Evolutionary conservation across 2,888 invertebrate genomes (phyloP).

Genomic region (Lamproptera curius): DNA sequence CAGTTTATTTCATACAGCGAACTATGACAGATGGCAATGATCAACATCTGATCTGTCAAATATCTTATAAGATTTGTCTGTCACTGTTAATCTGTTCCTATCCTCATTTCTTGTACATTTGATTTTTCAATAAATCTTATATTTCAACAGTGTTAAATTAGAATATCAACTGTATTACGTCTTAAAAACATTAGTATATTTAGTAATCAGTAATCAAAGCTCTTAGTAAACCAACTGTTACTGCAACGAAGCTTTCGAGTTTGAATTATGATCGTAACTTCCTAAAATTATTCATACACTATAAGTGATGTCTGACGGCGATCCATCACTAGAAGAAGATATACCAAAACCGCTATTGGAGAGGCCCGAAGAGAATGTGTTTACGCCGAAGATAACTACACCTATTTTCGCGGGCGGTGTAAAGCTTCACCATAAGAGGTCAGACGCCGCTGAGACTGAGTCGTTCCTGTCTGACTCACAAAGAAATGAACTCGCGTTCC

Average conservation of each 20-base stretch:
- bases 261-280: constrained; percentile 25
- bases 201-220: no score
- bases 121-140: not conserved
- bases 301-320: constrained; percentile 74
- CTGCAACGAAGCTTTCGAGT: no score
- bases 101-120: not conserved
- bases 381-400: constrained; percentile 66
- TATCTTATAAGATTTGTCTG: not conserved
- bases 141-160: no score
- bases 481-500: constrained; percentile 65
- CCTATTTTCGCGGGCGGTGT: constrained; percentile 64
- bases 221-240: no score
- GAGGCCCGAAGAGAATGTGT: constrained; percentile 64
- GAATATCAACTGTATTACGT: no score
- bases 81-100: not conserved
- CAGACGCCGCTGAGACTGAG: constrained; percentile 59
- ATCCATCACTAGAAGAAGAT: constrained; percentile 73
- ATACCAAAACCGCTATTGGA: constrained; percentile 61
- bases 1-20: no score
- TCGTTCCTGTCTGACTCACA: constrained; percentile 63
- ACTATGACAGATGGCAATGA: not conserved
- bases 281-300: constrained; percentile 11
- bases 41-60: not conserved
- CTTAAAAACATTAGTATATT: no score
- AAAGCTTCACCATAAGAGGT: constrained; percentile 57